Evolutionary conservation across 2,888 invertebrate species (phyloP), one percentile per base, ranked within the genome.

Genomic region (Steinernema hermaphroditum): DNA sequence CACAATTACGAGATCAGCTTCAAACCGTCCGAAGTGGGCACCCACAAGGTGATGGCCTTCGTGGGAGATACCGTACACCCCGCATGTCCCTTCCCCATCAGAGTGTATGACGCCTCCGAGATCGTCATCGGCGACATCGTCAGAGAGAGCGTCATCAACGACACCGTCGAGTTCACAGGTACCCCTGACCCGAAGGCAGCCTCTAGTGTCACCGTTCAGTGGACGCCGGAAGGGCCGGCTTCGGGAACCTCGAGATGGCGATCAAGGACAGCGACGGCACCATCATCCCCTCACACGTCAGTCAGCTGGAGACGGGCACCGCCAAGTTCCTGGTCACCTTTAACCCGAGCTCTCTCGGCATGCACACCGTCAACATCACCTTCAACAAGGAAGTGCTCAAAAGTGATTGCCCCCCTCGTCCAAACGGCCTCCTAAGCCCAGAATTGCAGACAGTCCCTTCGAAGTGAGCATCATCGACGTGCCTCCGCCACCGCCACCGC

Each of bases 141-240:
- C 91, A 91, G 82, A 93, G 94, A 76, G 92, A 93, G 50, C 92
- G 94, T 68, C 93, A 94, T 71, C 92, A 94, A 87, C 73, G 85
- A 85, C 74, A 92, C 86, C 1, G 85, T 86, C 12, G 84, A 86
- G 71, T 87, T 87, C 75, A 86, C 86, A 49, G 82, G 82, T 78
- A 57, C 24, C 70, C 54, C 68, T 62, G 27, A 72, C n/a, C 19
- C 22, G 34, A 32, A 37, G 22, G 9, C 2, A 19, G 57, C 8
- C 27, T 24, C 22, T n/a, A 19, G 19, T 19, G 16, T 32, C 14
- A 69, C 29, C 32, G 8, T 24, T n/a, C 85, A 90, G 95, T 96
- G 70, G 96, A 97, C 88, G 96, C 96, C 1, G 93, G 93, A 77
- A 92, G 94, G 87, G 95, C 96, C 68, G 97, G 97, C 12, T 96